These are phyloP conservation scores for Sphenodon punctatus DNA, from an alignment of 2,797 vertebrate species.

Conservation along the genomic window DNA sequence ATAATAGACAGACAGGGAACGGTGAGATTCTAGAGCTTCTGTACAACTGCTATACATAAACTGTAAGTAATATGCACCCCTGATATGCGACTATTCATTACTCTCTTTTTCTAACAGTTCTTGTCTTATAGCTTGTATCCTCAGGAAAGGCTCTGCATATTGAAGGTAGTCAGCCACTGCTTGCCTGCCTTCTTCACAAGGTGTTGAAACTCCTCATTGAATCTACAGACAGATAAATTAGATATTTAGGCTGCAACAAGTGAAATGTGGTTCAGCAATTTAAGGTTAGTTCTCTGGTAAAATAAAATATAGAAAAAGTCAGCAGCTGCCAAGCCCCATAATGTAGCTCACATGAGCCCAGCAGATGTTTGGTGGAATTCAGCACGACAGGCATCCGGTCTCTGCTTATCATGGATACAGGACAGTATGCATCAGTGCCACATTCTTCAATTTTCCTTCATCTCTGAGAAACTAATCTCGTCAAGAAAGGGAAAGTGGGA, in stretches of 20 bases:
- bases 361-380: conserved; percentile 46
- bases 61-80: not conserved
- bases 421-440: conserved; percentile 23
- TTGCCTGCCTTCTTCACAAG: too few species aligned
- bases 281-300: conserved; percentile 20
- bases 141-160: not conserved
- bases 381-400: not conserved
- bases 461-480: conserved; percentile 12
- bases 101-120: not conserved
- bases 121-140: not conserved
- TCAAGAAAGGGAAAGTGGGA: conserved; percentile 19
- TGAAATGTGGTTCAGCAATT: not conserved
- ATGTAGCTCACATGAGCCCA: not conserved
- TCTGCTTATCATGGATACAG: conserved; percentile 39
- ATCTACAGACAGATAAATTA: not conserved
- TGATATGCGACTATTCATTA: not conserved
- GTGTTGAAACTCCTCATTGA: not conserved
- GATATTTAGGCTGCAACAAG: conserved; percentile 9
- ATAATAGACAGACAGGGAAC: not conserved
- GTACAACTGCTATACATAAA: not conserved
- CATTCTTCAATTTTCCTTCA: conserved; percentile 7
- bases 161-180: too few species aligned
- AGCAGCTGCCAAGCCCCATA: not conserved
- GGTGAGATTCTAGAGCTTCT: not conserved
- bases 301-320: conserved; percentile 16